These are phyloP conservation scores for Sialia sialis DNA, from an alignment of 2,113 vertebrate species.

Conservation along the genomic window DNA sequence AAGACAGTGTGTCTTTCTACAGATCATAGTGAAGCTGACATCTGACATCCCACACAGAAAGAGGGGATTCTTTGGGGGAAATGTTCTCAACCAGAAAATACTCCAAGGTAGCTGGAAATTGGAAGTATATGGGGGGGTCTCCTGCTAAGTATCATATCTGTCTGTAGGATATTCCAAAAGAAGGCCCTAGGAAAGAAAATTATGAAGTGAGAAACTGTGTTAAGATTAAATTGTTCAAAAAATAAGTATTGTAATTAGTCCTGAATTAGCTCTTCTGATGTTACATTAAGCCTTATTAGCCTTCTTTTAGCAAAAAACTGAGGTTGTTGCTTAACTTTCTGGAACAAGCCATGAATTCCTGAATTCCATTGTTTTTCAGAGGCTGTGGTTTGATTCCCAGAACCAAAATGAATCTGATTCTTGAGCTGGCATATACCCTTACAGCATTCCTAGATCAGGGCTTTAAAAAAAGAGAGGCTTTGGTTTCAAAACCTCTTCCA, in stretches of 20 bases:
- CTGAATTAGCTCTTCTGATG: constrained; percentile 53
- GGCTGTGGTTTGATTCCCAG: constrained; percentile 63
- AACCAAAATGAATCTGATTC: constrained; percentile 72
- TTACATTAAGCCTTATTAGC: constrained; percentile 55
- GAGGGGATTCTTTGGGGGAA: background rate
- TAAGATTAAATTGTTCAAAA: constrained; percentile 11
- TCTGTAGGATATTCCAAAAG: background rate
- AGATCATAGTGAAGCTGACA: background rate
- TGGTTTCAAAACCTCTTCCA: constrained; percentile 59
- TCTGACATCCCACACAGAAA: background rate
- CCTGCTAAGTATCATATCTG: constrained; percentile 8
- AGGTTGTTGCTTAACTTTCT: constrained; percentile 65
- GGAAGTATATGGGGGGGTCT: background rate
- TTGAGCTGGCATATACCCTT: constrained; percentile 65
- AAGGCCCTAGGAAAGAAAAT: constrained; percentile 44
- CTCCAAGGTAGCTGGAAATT: constrained; percentile 7
- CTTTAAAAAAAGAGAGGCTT: constrained; percentile 56
- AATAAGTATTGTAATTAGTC: constrained; percentile 46
- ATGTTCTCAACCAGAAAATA: background rate
- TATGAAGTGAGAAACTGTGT: background rate
- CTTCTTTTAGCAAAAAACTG: constrained; percentile 53
- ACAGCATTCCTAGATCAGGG: constrained; percentile 69
- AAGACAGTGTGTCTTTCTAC: background rate
- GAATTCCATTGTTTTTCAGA: constrained; percentile 68
- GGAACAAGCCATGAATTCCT: constrained; percentile 64